A percentile compares a stretch with the other conserved stretches of the same genome.
Evolutionary conservation across 2,113 vertebrate species (phyloP).

Genomic region (Dinomys branickii): DNA sequence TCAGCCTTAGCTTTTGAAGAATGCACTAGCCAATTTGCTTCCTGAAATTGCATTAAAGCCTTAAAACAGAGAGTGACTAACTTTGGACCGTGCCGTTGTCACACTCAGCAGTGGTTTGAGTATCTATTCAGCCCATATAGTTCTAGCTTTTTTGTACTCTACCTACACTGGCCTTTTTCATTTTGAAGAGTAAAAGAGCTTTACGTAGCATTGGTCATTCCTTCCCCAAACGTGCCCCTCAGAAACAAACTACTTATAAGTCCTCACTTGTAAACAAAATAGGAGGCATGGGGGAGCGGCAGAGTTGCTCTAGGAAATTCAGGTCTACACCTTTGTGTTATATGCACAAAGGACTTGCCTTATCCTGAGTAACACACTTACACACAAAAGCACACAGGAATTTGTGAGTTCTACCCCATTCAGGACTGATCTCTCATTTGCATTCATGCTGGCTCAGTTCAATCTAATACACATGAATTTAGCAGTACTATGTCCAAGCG

Average conservation of each 20-base stretch:
- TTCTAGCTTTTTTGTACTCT: neutral
- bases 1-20: slow-evolving; percentile 5
- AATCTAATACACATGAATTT: neutral
- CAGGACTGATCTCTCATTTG: neutral
- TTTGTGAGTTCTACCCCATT: neutral
- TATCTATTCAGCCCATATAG: neutral
- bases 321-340: neutral
- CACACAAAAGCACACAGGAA: neutral
- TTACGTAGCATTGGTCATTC: neutral
- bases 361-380: neutral
- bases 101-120: neutral
- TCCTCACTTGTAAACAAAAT: neutral
- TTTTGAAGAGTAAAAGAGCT: neutral
- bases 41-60: neutral
- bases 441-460: neutral
- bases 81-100: neutral
- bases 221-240: neutral
- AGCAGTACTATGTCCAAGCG: neutral
- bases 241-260: neutral
- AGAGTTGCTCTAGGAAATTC: neutral
- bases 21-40: neutral
- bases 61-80: neutral
- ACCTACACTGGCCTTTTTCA: neutral
- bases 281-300: neutral
- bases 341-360: neutral